Evolutionary conservation across 2,888 invertebrate species (phyloP), one percentile per base, ranked within the genome.

Genomic region (Apoda limacodes): DNA sequence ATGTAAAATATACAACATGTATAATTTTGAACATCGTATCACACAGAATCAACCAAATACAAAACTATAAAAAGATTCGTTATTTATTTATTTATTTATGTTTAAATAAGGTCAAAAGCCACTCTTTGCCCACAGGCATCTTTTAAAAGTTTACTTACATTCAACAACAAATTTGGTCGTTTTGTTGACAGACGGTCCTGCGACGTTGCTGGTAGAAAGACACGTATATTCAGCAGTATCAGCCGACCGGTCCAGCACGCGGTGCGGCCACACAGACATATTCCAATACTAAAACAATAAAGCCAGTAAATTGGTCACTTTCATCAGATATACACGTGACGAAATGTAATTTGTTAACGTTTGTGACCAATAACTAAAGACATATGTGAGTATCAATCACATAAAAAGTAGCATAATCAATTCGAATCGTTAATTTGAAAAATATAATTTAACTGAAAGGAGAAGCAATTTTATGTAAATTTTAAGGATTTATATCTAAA

Each of bases 241-340:
- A 5, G 84, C 83, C 28, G 86, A 78, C 32, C 91, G 86, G 55
- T 92, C 90, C 46, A 95, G 83, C 51, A 87, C 87, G 29, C 88
- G 85, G 22, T 86, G 86, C 1, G 92, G 87, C 92, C 94, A 93
- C 25, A 88, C 88, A 2, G 88, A 84, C 85, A 95, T 87, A 74
- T 94, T 94, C 89, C 93, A 95, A 50, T 90, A 84, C 83, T 88
- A 57, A n/a, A n/a, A n/a, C n/a, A n/a, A n/a, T n/a, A n/a, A n/a
- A n/a, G n/a, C n/a, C n/a, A n/a, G n/a, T n/a, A n/a, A n/a, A n/a
- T n/a, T n/a, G n/a, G n/a, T n/a, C n/a, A n/a, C n/a, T n/a, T n/a
- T n/a, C n/a, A n/a, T n/a, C n/a, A n/a, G n/a, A n/a, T n/a, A n/a
- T n/a, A n/a, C n/a, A n/a, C n/a, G n/a, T n/a, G n/a, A n/a, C n/a